Evolutionary conservation across 2,888 invertebrate species (phyloP).

Genomic region (Calameuta filiformis): DNA sequence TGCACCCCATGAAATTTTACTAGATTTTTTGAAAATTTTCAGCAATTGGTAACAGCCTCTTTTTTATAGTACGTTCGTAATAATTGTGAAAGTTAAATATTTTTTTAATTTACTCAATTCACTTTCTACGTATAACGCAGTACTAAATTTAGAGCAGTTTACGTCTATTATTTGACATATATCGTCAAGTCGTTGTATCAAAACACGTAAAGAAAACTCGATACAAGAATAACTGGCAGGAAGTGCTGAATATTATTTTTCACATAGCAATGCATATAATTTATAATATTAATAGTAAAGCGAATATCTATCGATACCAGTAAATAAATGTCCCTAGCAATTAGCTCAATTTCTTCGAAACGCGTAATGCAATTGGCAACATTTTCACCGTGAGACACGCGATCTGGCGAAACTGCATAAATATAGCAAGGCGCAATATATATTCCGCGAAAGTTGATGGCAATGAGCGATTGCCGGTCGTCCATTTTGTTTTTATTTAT

Average conservation of each 20-base stretch:
- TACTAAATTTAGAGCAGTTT: background rate
- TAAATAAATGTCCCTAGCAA: slow-evolving; percentile 39
- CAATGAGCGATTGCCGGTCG: background rate
- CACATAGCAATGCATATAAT: background rate
- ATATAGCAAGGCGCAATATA: slow-evolving; percentile 15
- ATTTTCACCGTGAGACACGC: slow-evolving; percentile 23
- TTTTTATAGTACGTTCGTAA: no score
- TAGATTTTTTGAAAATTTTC: no score
- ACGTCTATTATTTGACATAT: background rate
- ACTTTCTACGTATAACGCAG: no score
- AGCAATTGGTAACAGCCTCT: no score
- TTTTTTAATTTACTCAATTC: no score
- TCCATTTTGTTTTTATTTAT: background rate
- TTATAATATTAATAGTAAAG: background rate
- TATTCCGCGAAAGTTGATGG: background rate
- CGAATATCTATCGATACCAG: slow-evolving; percentile 29
- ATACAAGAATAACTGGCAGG: background rate
- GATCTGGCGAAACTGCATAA: background rate
- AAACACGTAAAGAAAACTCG: background rate
- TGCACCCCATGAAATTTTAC: background rate
- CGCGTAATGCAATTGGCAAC: background rate
- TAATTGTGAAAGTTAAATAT: no score
- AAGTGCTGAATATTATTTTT: background rate
- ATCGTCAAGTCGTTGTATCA: background rate
- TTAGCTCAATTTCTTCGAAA: slow-evolving; percentile 30